Percentiles rank a stretch among this genome's conserved stretches.
Evolutionary conservation across 2,888 invertebrate genomes (phyloP).

Genomic region (Sericinus montela): DNA sequence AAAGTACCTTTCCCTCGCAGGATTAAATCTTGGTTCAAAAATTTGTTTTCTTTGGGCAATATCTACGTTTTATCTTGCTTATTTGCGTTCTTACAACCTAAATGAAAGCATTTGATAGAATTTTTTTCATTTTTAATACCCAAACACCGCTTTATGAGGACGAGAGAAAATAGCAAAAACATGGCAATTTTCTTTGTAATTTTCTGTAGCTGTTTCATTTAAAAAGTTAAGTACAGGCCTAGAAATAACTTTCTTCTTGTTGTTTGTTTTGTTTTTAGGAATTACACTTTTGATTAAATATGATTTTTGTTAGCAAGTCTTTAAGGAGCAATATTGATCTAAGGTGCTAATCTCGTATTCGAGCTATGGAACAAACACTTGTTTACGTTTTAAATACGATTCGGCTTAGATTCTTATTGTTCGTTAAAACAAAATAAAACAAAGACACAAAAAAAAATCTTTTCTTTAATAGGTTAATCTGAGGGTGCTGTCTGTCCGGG

Average conservation of each 20-base stretch:
- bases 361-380: no score
- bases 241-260: constrained; percentile 3
- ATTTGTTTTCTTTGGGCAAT: constrained; percentile 23
- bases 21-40: constrained; percentile 38
- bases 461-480: no score
- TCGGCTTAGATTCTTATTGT: no score
- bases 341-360: no score
- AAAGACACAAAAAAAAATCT: no score
- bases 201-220: constrained; percentile 15
- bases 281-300: no score
- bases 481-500: no score
- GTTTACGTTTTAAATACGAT: no score
- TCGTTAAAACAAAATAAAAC: no score
- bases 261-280: no score
- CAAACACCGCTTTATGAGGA: constrained; percentile 35
- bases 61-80: constrained; percentile 17
- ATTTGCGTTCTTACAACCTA: constrained; percentile 39
- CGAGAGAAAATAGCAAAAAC: constrained; percentile 37
- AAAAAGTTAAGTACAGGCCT: constrained; percentile 15
- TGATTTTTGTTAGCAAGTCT: no score
- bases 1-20: constrained; percentile 20
- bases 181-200: constrained; percentile 28
- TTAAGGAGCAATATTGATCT: no score
- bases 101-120: constrained; percentile 35
- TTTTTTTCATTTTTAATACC: constrained; percentile 42